Conservation (phyloP, 2,113 vertebrate species). For the Perognathus longimembris region DNA sequence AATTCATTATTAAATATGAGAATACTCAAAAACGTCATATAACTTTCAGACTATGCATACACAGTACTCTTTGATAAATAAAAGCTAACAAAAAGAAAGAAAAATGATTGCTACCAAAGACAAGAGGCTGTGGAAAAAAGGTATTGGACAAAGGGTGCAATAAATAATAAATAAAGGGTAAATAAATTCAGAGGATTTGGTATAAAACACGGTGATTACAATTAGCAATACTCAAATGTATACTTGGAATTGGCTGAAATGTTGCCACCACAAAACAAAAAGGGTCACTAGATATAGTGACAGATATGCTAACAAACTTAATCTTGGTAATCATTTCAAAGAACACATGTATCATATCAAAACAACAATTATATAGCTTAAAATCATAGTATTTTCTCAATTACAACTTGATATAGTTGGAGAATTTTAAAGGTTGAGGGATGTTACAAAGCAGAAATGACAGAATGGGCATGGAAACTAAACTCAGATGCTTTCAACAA, state of each 20-base stretch:
- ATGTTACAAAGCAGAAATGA: too few relatives aligned
- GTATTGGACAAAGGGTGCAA: neutral
- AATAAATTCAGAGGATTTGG: neutral
- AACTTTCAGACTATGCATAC: neutral
- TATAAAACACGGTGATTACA: neutral
- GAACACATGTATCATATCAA: too few relatives aligned
- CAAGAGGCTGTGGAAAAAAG: neutral
- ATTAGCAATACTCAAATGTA: neutral
- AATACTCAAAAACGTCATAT: neutral
- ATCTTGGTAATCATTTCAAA: too few relatives aligned
- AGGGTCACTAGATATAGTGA: neutral
- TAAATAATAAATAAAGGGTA: neutral
- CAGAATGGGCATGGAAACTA: too few relatives aligned
- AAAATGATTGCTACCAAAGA: neutral
- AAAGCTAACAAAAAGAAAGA: conserved; percentile 20
- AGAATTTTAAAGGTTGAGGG: too few relatives aligned
- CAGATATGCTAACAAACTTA: too few relatives aligned
- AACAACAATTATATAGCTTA: too few relatives aligned
- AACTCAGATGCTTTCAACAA: too few relatives aligned
- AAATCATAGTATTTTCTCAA: too few relatives aligned
- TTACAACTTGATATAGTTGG: too few relatives aligned
- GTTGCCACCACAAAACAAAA: neutral
- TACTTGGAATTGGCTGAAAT: neutral
- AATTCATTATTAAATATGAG: neutral
- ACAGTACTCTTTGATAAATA: neutral